Percentiles rank a stretch among this genome's conserved stretches.
These are phyloP conservation scores for Neoitamus cyanurus DNA, from an alignment of 2,888 invertebrate genomes.

Conservation along the genomic window DNA sequence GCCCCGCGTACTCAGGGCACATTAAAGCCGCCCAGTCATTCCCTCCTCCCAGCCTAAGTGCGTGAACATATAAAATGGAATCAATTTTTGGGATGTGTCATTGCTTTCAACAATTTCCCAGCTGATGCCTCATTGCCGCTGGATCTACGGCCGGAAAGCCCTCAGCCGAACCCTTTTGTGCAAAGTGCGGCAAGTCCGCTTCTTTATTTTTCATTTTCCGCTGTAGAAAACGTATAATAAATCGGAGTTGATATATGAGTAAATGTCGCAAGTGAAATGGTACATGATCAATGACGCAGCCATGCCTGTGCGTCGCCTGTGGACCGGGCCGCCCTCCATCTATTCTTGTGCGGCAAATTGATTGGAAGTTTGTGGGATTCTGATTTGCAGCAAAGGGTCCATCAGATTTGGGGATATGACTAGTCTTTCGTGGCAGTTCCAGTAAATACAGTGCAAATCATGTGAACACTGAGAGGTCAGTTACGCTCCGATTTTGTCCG, in stretches of 20 bases:
- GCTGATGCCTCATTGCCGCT: not conserved
- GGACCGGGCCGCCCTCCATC: not conserved
- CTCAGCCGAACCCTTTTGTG: not conserved
- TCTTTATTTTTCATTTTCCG: not conserved
- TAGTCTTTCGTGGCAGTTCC: not conserved
- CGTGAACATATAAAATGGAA: not conserved
- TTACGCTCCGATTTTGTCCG: not conserved
- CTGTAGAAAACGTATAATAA: not conserved
- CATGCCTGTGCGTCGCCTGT: not conserved
- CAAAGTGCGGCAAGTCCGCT: not conserved
- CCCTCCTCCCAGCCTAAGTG: not conserved
- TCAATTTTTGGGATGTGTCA: not conserved
- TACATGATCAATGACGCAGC: not conserved
- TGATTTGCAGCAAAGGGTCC: not conserved
- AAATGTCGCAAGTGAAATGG: not conserved
- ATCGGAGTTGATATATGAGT: not conserved
- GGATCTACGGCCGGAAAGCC: not conserved
- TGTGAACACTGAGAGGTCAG: not conserved
- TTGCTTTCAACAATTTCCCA: not conserved
- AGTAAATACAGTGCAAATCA: not conserved
- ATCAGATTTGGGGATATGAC: not conserved
- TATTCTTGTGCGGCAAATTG: not conserved
- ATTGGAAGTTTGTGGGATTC: not conserved
- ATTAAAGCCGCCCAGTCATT: not conserved
- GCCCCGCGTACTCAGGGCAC: not conserved